These are phyloP conservation scores for Falco concolor DNA, from an alignment of 2,797 vertebrate genomes.

Conservation along the genomic window DNA sequence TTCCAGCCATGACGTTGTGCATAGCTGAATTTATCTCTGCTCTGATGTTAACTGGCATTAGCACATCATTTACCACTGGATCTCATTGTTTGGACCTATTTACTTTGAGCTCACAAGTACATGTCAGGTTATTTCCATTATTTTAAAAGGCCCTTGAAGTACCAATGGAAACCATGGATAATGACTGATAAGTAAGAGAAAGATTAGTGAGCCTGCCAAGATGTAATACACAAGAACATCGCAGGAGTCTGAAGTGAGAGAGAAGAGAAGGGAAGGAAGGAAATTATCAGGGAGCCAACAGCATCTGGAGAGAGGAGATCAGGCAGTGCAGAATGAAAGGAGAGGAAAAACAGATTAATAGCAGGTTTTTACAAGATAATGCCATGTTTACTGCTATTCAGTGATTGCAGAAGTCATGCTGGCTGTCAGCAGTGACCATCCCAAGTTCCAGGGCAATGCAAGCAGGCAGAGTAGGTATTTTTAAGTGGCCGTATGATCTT, in stretches of 20 bases:
- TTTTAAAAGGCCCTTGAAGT: constrained; percentile 14
- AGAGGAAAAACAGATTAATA: constrained; percentile 18
- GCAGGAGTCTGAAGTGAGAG: not conserved
- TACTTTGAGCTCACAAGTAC: not conserved
- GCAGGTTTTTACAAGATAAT: constrained; percentile 37
- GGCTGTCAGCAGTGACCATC: not conserved
- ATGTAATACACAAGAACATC: constrained; percentile 22
- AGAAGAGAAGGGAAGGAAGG: constrained; percentile 11
- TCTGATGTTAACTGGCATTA: not conserved
- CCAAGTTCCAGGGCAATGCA: not conserved
- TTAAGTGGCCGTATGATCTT: not conserved
- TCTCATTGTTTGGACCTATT: constrained; percentile 14
- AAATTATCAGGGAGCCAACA: constrained; percentile 23
- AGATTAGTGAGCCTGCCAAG: constrained; percentile 3
- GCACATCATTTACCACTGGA: not conserved
- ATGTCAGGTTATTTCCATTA: constrained; percentile 34
- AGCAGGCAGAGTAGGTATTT: not conserved
- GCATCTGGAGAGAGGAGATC: constrained; percentile 36
- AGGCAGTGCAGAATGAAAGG: not conserved
- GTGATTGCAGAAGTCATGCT: not conserved
- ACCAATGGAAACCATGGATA: constrained; percentile 26
- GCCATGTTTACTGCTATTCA: not conserved
- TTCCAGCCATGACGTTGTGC: not conserved
- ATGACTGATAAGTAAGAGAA: constrained; percentile 32
- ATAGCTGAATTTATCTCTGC: not conserved